A percentile compares a stretch with the other conserved stretches of the same genome.
These are phyloP conservation scores for Phyllotreta striolata DNA, from an alignment of 2,888 invertebrate genomes.

Conservation along the genomic window DNA sequence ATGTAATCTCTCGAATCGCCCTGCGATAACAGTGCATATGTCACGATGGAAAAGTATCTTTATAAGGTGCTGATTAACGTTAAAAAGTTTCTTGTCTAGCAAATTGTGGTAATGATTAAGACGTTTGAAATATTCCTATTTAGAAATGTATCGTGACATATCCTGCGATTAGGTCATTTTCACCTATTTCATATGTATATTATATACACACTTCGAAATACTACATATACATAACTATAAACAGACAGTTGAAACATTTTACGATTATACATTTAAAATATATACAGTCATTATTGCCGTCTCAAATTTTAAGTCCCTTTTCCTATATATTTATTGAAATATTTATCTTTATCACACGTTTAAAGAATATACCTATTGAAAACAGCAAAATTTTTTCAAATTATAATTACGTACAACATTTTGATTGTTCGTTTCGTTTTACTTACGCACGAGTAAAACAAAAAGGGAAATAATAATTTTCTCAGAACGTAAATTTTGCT, in stretches of 20 bases:
- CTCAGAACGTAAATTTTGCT: too few species aligned
- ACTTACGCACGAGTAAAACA: too few species aligned
- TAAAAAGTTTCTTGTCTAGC: conserved; percentile 9
- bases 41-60: too few species aligned
- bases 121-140: conserved; percentile 6
- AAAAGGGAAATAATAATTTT: too few species aligned
- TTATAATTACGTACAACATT: too few species aligned
- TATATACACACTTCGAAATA: conserved; percentile 53
- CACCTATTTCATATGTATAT: conserved; percentile 20
- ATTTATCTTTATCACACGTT: too few species aligned
- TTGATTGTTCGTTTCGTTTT: too few species aligned
- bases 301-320: conserved; percentile 40
- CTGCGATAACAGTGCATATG: too few species aligned
- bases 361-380: too few species aligned
- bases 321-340: conserved; percentile 7
- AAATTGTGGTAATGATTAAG: conserved; percentile 14
- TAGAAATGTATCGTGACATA: conserved; percentile 20
- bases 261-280: conserved; percentile 49
- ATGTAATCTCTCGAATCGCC: too few species aligned
- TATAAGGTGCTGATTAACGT: too few species aligned
- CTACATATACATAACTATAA: conserved; percentile 54
- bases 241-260: conserved; percentile 50
- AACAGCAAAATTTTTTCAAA: too few species aligned
- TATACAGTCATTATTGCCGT: conserved; percentile 58
- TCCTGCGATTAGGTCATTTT: conserved; percentile 8